Base-by-base conservation (phyloP, 1,140 invertebrate genomes). In the Parapsyche elsis region DNA sequence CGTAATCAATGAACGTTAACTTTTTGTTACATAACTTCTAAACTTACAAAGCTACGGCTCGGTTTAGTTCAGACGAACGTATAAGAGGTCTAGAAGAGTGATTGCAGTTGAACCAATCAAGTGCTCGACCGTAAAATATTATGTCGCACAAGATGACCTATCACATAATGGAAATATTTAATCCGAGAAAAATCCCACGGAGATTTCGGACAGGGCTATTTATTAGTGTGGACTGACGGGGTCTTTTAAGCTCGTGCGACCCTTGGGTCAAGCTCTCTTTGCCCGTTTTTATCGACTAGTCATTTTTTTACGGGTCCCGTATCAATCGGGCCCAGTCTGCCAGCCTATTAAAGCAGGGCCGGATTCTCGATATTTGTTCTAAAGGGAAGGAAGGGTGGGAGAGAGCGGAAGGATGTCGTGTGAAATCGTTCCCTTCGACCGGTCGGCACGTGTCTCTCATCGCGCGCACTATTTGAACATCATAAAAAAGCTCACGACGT, bases 401-500 rank as follows among this genome's bases (percentile, higher is more conserved):
- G n/a, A n/a, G n/a, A n/a, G n/a, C n/a, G n/a, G n/a, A n/a, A n/a
- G 57, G 57, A 21, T 21, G 5, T 61, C 57, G 57, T 61, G 57
- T 67, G 24, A 67, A 67, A 67, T 67, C 57, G 57, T 61, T 19
- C 57, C 57, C 57, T 9, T 19, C 57, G 14, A 5, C 21, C 21
- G 64, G 9, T 12, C 64, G 64, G 64, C 64, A 67, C 64, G 64
- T 67, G 64, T 67, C 64, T 12, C 24, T 23, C 64, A 67, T 67
- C 23, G 23, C 64, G 23, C 64, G 19, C 64, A 67, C 64, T 67
- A n/a, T 67, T 67, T 67, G 64, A 67, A 26, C 64, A 24, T 26
- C 64, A 67, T 26, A 67, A 67, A 67, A 67, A 30, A 67, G 64
- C 21, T 53, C 49, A 53, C 19, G 64, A 30, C n/a, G 24, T 30